These are phyloP conservation scores for Paramormyrops hopkinsi DNA, from an alignment of 2,797 vertebrate species.

Conservation along the genomic window DNA sequence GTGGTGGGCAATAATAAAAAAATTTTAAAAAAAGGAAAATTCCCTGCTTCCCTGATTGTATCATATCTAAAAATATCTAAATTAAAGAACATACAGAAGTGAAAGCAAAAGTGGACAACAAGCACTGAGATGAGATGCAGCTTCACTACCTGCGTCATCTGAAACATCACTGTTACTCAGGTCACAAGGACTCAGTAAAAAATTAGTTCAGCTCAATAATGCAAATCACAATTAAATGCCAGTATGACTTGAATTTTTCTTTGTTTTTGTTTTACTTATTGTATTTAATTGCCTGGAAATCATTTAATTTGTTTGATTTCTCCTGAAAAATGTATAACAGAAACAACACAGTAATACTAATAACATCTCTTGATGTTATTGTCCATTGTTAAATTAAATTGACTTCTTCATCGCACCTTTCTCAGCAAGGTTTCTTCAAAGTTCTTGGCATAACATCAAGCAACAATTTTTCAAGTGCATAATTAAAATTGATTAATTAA, in stretches of 20 bases:
- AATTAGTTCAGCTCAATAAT: conserved; percentile 21
- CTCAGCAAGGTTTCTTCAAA: neutral
- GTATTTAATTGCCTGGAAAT: conserved; percentile 31
- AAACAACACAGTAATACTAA: neutral
- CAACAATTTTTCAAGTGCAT: neutral
- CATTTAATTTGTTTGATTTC: conserved; percentile 21
- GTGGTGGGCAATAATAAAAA: no score
- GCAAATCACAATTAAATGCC: conserved; percentile 32
- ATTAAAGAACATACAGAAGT: no score
- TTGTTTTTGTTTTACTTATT: conserved; percentile 15
- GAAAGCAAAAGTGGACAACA: no score
- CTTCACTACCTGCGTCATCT: neutral
- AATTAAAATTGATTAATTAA: neutral
- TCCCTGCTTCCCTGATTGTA: no score
- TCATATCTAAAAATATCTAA: no score
- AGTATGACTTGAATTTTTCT: neutral
- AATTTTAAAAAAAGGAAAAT: no score
- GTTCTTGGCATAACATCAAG: neutral
- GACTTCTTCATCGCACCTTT: neutral
- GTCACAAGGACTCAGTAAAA: conserved; percentile 25
- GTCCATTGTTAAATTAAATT: neutral
- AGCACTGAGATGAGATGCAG: neutral
- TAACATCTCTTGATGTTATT: neutral
- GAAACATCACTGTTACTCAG: neutral
- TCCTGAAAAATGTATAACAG: conserved; percentile 16